Conservation (phyloP, 2,113 vertebrate species). For the Melanotaenia duboulayi region DNA sequence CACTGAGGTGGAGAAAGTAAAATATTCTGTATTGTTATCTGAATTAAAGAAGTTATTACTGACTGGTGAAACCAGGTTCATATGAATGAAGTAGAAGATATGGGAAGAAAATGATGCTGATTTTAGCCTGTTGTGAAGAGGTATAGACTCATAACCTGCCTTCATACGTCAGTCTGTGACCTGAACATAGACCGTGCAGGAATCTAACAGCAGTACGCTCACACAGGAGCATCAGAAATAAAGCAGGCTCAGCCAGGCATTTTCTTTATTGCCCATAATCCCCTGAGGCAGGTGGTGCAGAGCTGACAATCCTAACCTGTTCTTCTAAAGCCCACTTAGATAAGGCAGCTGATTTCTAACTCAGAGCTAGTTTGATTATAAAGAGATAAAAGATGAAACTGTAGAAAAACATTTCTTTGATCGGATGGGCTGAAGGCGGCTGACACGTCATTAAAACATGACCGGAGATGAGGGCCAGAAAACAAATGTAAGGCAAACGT, state of each 20-base stretch:
- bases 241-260: conserved; percentile 26
- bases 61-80: conserved; percentile 22
- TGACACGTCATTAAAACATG: not conserved
- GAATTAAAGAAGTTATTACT: conserved; percentile 34
- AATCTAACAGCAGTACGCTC: conserved; percentile 4
- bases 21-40: conserved; percentile 27
- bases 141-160: not conserved
- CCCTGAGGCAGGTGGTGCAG: not conserved
- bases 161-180: conserved; percentile 6
- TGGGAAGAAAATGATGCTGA: not conserved
- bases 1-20: not conserved
- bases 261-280: conserved; percentile 40
- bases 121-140: conserved; percentile 5
- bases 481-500: not conserved
- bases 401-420: conserved; percentile 15
- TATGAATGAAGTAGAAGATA: conserved; percentile 10
- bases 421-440: not conserved
- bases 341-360: conserved; percentile 32
- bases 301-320: conserved; percentile 34
- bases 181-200: not conserved
- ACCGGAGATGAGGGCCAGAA: not conserved
- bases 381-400: conserved; percentile 8
- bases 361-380: conserved; percentile 8
- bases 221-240: conserved; percentile 12
- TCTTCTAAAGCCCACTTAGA: conserved; percentile 22